These are phyloP conservation scores for Eupithecia inturbata DNA, from an alignment of 2,888 invertebrate genomes.

Conservation along the genomic window DNA sequence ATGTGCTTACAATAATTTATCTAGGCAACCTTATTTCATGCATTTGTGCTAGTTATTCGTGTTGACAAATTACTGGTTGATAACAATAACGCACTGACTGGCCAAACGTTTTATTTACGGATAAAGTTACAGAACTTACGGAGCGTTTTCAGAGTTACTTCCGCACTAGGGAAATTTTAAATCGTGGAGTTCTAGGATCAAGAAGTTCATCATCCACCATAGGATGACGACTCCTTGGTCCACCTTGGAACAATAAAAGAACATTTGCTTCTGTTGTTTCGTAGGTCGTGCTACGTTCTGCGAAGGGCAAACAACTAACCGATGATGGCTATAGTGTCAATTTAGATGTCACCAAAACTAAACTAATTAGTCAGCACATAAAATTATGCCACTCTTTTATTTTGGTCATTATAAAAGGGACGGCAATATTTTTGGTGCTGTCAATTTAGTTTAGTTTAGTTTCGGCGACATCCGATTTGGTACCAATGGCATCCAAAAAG, in stretches of 20 bases:
- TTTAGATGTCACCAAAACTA: no score
- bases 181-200: neutral
- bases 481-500: neutral
- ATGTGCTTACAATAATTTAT: slow-evolving; percentile 11
- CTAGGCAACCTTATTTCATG: slow-evolving; percentile 2
- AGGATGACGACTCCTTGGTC: neutral
- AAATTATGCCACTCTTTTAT: no score
- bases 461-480: no score
- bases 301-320: neutral
- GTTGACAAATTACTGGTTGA: slow-evolving; percentile 5
- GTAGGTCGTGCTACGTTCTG: neutral
- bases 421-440: no score
- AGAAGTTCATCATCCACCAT: neutral
- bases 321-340: no score
- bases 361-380: no score
- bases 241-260: no score
- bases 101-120: slow-evolving; percentile 4
- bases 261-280: neutral
- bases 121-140: slow-evolving; percentile 5
- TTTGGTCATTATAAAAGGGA: no score
- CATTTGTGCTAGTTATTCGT: slow-evolving; percentile 1
- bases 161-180: neutral
- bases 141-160: neutral
- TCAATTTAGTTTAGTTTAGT: no score
- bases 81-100: slow-evolving; percentile 7